These are phyloP conservation scores for Indicator maculatus DNA, from an alignment of 2,113 vertebrate genomes.

Conservation along the genomic window DNA sequence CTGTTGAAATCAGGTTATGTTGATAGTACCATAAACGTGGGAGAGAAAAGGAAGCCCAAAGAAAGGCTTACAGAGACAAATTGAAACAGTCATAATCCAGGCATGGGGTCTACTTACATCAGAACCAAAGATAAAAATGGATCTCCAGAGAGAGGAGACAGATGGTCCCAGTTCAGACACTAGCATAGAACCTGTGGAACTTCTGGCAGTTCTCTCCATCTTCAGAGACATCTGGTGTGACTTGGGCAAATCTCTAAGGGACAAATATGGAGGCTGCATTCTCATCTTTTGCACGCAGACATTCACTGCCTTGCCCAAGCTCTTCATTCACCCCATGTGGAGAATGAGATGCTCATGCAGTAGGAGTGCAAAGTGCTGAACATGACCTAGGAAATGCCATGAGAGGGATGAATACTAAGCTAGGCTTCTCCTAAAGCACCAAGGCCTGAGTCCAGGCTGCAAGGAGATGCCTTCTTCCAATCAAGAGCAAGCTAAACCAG, in stretches of 20 bases:
- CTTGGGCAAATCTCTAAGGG: not conserved
- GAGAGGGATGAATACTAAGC: not conserved
- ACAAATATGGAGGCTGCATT: not conserved
- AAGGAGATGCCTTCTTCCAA: not conserved
- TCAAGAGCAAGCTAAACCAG: slow-evolving; percentile 20
- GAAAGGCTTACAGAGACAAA: not conserved
- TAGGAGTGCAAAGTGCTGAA: not conserved
- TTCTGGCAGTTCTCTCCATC: not conserved
- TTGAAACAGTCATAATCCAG: not conserved
- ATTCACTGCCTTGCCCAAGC: not conserved
- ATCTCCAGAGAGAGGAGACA: not conserved
- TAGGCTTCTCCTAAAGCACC: not conserved
- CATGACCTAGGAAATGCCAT: not conserved
- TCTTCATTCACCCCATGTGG: not conserved
- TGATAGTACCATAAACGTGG: not conserved
- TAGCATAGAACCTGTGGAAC: not conserved
- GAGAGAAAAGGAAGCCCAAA: not conserved
- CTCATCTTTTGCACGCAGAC: not conserved
- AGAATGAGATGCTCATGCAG: not conserved
- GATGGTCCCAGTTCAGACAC: not conserved
- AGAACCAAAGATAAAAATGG: not conserved
- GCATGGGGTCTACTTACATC: not conserved
- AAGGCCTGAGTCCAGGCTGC: not conserved
- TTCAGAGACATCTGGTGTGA: not conserved
- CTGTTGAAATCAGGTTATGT: too few species aligned